Base-by-base conservation (phyloP, 2,113 vertebrate species). In the Prionailurus viverrinus region DNA sequence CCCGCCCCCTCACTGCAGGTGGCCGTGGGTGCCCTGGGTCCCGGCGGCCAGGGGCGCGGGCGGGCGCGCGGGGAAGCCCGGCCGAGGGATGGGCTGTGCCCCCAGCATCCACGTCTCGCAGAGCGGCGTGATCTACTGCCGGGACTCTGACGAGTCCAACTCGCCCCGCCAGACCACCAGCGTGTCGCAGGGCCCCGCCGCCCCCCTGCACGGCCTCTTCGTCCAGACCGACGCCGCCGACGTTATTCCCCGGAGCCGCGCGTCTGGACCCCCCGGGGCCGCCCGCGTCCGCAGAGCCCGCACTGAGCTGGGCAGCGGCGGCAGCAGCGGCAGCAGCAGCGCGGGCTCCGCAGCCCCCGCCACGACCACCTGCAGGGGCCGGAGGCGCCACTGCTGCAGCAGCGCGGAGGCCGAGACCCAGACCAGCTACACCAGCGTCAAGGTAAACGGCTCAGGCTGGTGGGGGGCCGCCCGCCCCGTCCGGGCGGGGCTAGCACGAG, bases 71-170 rank as follows among this genome's bases (percentile, higher is more conserved):
- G 80, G 97, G 89, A 63, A 92, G 66, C 96, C 96, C 97, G 98
- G 98, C 97, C 95, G 98, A 99, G 99, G 99, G 86, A 99, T 99
- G 99, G 99, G 99, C 99, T 99, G 99, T 98, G 99, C 99, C 98
- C 99, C 99, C 98, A 99, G 99, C 97, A 99, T 99, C 98, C 99
- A 99, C 98, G 99, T 99, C 98, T 99, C 99, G 97, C 99, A 99
- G 99, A 99, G 99, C 99, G 99, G 99, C 95, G 99, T 99, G 98
- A 99, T 99, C 98, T 99, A 99, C 99, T 99, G 99, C 99, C 99
- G 99, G 82, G 99, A 99, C 99, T 99, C 99, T 81, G 99, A 99
- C 98, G 99, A 99, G 98, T 99, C 99, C 98, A 99, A 98, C 98
- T 99, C 99, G 51, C 99, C 99, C 29, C 99, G 99, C 98, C 99